Conservation (phyloP, 1,140 invertebrate species). For the Thaumetopoea pityocampa region DNA sequence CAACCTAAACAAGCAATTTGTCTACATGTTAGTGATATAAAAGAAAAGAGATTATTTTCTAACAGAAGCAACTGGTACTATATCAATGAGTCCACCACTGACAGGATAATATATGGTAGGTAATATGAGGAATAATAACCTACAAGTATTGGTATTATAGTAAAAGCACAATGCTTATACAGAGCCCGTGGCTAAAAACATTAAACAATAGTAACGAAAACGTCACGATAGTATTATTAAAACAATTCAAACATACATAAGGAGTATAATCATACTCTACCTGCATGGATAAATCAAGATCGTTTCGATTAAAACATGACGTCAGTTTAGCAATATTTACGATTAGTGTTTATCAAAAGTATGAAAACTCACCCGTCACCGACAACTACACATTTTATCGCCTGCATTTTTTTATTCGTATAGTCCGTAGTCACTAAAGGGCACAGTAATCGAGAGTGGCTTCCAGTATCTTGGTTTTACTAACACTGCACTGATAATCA, state of each 20-base stretch:
- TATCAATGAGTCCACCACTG: no score
- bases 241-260: no score
- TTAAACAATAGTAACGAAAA: no score
- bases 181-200: background rate
- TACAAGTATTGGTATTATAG: background rate
- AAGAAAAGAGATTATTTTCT: no score
- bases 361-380: conserved; percentile 91
- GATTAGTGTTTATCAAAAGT: no score
- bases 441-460: conserved; percentile 47
- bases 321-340: conserved; percentile 45
- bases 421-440: conserved; percentile 50
- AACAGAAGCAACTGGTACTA: no score
- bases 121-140: no score
- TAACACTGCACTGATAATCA: conserved; percentile 53
- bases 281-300: conserved; percentile 26
- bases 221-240: no score
- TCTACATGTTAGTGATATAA: no score
- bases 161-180: background rate
- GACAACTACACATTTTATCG: conserved; percentile 96
- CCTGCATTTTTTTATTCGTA: conserved; percentile 83
- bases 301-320: conserved; percentile 53
- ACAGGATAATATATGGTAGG: no score
- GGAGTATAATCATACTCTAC: no score
- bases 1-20: no score
- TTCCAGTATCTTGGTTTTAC: conserved; percentile 39